phyloP scores from a whole-genome alignment of 1,140 invertebrate genomes.

The Caenorhabditis elegans region WBcel235 BX284604.4:556501-557000 shows the following conservation, averaged over 20 bases:
- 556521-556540: too few relatives aligned
- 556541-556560: background rate
- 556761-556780: background rate
- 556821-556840: too few relatives aligned
- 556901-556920: constrained; percentile 21
- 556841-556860: too few relatives aligned
- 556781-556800: background rate
- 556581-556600: background rate
- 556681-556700: background rate
- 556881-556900: constrained; percentile 10
- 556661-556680: constrained; percentile 14
- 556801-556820: background rate
- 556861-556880: background rate
- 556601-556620: background rate
- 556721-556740: constrained; percentile 8
- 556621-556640: background rate
- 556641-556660: background rate
- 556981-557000: too few relatives aligned
- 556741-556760: constrained; percentile 1
- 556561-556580: background rate
- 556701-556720: background rate
- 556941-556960: too few relatives aligned
- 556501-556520: too few relatives aligned
- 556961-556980: too few relatives aligned
- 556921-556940: background rate